phyloP scores from a whole-genome alignment of 2,888 invertebrate species.

The Nomada goodeniana region DNA sequence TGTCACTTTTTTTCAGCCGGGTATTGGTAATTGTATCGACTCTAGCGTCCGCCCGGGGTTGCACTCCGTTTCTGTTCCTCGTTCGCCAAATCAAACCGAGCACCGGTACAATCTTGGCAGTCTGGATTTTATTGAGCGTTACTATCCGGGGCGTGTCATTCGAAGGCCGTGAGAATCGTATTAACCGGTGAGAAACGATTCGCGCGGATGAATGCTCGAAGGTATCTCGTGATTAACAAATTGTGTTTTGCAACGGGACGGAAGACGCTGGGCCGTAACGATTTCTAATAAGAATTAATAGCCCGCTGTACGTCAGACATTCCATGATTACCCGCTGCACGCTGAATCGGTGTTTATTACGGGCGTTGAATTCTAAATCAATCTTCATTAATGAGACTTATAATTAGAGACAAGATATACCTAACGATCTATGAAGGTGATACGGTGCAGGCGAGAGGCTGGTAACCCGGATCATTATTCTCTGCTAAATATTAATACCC shows the following conservation, averaged over 20 bases:
- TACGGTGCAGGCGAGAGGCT: constrained; percentile 36
- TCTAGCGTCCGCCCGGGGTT: constrained; percentile 22
- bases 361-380: constrained; percentile 71
- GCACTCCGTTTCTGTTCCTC: neutral
- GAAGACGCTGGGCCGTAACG: constrained; percentile 60
- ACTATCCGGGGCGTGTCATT: neutral
- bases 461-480: constrained; percentile 58
- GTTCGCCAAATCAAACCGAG: constrained; percentile 5
- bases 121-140: neutral
- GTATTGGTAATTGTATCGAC: constrained; percentile 38
- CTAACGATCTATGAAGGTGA: constrained; percentile 66
- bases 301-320: constrained; percentile 52
- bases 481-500: constrained; percentile 35
- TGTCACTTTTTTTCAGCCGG: constrained; percentile 4
- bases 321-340: constrained; percentile 61
- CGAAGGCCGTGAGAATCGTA: constrained; percentile 15
- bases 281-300: constrained; percentile 71
- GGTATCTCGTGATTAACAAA: constrained; percentile 64
- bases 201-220: constrained; percentile 17
- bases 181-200: constrained; percentile 31
- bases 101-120: neutral
- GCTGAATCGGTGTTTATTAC: constrained; percentile 67
- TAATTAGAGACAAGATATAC: constrained; percentile 69
- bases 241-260: constrained; percentile 53
- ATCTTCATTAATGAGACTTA: constrained; percentile 72